Conservation (phyloP, 2,888 invertebrate species). For the Aplocera efformata region DNA sequence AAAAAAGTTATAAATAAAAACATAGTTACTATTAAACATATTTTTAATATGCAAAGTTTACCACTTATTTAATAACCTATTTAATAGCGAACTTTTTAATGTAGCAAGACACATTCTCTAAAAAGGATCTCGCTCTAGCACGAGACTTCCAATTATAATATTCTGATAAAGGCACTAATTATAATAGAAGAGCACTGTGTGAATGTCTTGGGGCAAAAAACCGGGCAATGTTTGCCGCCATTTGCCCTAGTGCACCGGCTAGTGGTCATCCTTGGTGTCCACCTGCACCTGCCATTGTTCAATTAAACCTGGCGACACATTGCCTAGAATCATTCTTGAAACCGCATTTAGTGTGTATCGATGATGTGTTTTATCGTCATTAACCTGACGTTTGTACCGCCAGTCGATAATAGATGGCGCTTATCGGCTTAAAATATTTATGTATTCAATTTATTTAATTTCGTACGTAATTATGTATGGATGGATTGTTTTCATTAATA, state of each 20-base stretch:
- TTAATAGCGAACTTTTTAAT: conserved; percentile 17
- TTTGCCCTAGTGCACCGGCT: conserved; percentile 57
- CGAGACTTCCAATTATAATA: conserved; percentile 57
- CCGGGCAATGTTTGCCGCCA: conserved; percentile 55
- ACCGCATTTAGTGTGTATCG: conserved; percentile 36
- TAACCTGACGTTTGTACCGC: conserved; percentile 35
- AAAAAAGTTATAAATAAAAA: conserved; percentile 4
- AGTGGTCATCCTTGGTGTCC: conserved; percentile 70
- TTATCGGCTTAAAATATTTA: too few species aligned
- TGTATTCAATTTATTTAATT: background rate
- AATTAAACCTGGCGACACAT: conserved; percentile 70
- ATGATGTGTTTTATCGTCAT: conserved; percentile 17
- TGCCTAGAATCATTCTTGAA: conserved; percentile 66
- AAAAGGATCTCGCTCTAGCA: conserved; percentile 48
- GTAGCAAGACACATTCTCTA: conserved; percentile 30
- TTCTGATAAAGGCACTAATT: conserved; percentile 66
- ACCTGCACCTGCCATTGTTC: conserved; percentile 68
- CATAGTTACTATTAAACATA: background rate
- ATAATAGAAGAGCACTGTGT: conserved; percentile 56
- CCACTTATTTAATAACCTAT: conserved; percentile 12
- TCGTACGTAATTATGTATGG: conserved; percentile 4
- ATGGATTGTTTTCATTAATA: conserved; percentile 20
- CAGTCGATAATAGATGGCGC: conserved; percentile 69
- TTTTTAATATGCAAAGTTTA: conserved; percentile 9
- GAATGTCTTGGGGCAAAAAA: conserved; percentile 53